Base-by-base conservation (phyloP, 1,140 invertebrate genomes). In the Hylyphantes graminicola region DNA sequence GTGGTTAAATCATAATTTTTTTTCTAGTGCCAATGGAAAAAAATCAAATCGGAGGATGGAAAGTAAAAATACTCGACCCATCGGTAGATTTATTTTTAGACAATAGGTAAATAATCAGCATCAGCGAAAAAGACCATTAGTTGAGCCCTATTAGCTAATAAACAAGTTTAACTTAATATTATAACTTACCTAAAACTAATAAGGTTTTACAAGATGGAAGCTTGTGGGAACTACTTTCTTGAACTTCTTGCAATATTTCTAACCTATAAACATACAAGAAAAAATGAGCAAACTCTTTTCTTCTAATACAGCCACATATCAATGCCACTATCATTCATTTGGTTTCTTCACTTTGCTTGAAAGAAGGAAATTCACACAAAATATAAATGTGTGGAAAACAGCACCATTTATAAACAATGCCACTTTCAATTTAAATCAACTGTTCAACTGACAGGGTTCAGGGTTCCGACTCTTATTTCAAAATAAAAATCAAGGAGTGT, bases 221-320 rank as follows among this genome's bases (percentile, higher is more conserved):
- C 86, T 91, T 91, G 57, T 89, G 90, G 64, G 89, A 88, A 53
- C 90, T 90, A 86, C 90, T 90, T 63, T 90, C 89, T 87, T 91
- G 91, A 19, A 92, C 91, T 88, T 92, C 91, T 86, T 88, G 89
- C 77, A 92, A 87, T 68, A 92, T 91, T 54, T 88, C 87, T 35
- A 90, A 89, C 91, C 91, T 91, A 54, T 63, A 70, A 17, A 6
- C 3, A 76, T 15, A 61, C 15, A 4, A 51, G 0, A 63, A 76
- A 15, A 61, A 64, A 53, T 17, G 4, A 6, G 4, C 15, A 15
- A 57, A 13, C 7, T 48, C 4, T 5, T 50, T 48, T 50, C 7
- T 9, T 50, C 12, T 13, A 12, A 51, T 13, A 70, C 50, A 35
- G 17, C 9, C 48, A 51, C 48, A 51, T 48, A 13, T 51, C 3